Base-by-base conservation (phyloP, 2,797 vertebrate genomes). In the Coluber constrictor region DNA sequence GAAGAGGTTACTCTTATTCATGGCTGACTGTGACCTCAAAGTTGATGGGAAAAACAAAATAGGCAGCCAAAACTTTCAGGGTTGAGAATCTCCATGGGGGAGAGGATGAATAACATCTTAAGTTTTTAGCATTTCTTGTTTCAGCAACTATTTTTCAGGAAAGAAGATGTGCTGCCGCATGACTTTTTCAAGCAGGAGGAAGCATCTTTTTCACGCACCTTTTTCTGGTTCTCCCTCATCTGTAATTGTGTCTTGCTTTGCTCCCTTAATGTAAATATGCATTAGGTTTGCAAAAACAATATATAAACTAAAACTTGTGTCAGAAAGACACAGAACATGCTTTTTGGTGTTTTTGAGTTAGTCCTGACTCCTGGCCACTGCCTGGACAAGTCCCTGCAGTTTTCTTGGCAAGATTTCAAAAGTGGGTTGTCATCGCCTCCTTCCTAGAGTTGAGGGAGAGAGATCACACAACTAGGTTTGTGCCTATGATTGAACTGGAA, bases 21-120 rank as follows among this genome's bases (percentile, higher is more conserved):
- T 51, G 25, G 11, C 13, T 11, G 32, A 27, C 66, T 51, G 15
- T 12, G 15, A 27, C 27, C 63, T 25, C 20, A 56, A 10, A 27
- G 56, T 79, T 86, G 63, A 70, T 94, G 91, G 86, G 91, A 90
- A 92, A 61, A 15, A 29, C 1, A n/a, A 15, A 12, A 4, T 3
- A 47, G 43, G 4, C 61, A 20, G 29, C 18, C 10, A 63, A 25
- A 43, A 37, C 83, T 6, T 90, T 27, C 3, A 8, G 29, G 32
- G n/a, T 18, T 56, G 63, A 32, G 29, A 55, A 56, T 15, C 70
- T 57, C 0, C 90, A 90, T 94, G 95, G 95, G 13, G 95, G 95
- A 94, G 96, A 95, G 94, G 66, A n/a, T 61, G 29, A 23, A 27
- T 6, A 55, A 87, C 20, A 12, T 29, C 13, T 29, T 29, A 56